Conservation (phyloP, 2,797 vertebrate genomes). For the Urocyon cinereoargenteus region DNA sequence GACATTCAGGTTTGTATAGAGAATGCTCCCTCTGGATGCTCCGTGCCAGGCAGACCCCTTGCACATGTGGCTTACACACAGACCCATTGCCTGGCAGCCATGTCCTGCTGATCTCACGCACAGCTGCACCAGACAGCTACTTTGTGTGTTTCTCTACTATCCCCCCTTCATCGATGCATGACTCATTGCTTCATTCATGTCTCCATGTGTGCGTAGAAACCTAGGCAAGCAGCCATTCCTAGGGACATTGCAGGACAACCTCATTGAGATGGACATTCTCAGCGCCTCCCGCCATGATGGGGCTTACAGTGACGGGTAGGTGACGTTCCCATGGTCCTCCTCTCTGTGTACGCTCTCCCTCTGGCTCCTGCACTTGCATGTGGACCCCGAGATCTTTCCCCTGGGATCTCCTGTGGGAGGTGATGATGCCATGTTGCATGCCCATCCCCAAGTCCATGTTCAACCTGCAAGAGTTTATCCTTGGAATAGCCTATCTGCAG, state of each 20-base stretch:
- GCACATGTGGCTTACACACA: constrained; percentile 62
- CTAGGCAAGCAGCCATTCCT: constrained; percentile 99
- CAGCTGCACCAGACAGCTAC: constrained; percentile 85
- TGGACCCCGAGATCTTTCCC: constrained; percentile 81
- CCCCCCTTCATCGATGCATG: constrained; percentile 92
- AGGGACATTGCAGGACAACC: constrained; percentile 99
- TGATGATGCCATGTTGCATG: constrained; percentile 72
- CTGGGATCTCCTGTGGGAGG: constrained; percentile 75
- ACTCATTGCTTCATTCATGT: constrained; percentile 97
- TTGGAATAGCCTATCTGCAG: constrained; percentile 66
- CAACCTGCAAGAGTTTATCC: constrained; percentile 56
- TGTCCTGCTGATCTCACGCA: constrained; percentile 82
- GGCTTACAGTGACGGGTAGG: constrained; percentile 98
- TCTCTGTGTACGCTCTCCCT: constrained; percentile 81
- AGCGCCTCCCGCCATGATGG: constrained; percentile 96
- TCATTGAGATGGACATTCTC: constrained; percentile 99
- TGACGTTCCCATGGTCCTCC: constrained; percentile 88
- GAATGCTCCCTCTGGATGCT: not conserved
- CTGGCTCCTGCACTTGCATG: constrained; percentile 86
- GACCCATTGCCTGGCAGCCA: constrained; percentile 47
- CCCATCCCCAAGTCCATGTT: constrained; percentile 57
- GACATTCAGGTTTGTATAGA: constrained; percentile 11
- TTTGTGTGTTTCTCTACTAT: constrained; percentile 85
- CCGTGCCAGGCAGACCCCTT: not conserved
- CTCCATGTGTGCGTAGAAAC: constrained; percentile 99